These are phyloP conservation scores for Hydrolagus affinis DNA, from an alignment of 2,113 vertebrate species.

Conservation along the genomic window DNA sequence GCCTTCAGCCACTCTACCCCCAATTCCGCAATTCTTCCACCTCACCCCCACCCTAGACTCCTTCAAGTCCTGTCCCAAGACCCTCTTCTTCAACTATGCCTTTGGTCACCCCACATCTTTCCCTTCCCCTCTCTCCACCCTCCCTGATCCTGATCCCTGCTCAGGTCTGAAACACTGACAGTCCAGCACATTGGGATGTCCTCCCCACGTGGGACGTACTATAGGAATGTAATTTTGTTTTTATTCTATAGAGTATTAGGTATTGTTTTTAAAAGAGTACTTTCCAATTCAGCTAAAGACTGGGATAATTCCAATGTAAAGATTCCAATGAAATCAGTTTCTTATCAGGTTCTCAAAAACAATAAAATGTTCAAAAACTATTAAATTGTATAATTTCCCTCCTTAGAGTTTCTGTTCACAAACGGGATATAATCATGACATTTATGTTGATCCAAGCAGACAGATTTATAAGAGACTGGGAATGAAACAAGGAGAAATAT, in stretches of 20 bases:
- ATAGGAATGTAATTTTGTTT: no score
- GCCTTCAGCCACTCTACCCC: no score
- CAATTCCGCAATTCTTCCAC: no score
- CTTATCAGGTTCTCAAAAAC: not conserved
- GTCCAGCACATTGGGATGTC: no score
- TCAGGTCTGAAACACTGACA: no score
- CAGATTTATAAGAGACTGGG: conserved; percentile 75
- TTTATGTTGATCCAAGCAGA: conserved; percentile 80
- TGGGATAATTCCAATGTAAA: not conserved
- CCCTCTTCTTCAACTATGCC: no score
- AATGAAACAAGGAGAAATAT: conserved; percentile 78
- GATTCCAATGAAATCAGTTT: not conserved
- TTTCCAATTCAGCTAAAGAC: not conserved
- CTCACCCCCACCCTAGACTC: no score
- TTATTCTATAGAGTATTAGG: not conserved
- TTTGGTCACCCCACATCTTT: no score
- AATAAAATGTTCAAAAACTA: not conserved
- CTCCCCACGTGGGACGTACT: no score
- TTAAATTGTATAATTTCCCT: not conserved
- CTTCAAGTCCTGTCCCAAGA: no score
- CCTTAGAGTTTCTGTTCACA: conserved; percentile 73
- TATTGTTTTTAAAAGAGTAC: not conserved
- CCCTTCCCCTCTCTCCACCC: no score
- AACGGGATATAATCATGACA: conserved; percentile 77
- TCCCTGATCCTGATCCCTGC: no score